Base-by-base conservation (phyloP, 2,797 vertebrate species). In the Neopelma chrysocephalum region DNA sequence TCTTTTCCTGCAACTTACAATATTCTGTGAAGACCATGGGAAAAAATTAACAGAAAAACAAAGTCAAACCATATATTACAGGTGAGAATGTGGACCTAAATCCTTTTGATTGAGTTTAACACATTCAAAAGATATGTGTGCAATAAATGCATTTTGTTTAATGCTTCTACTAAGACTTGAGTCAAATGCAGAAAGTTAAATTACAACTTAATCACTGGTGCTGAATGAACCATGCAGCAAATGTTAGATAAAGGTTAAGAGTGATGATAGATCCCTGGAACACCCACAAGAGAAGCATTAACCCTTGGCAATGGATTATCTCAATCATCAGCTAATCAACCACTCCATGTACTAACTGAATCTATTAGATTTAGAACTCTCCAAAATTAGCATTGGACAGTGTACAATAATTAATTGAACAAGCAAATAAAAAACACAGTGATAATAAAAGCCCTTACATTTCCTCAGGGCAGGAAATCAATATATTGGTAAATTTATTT, bases 181-280 rank as follows among this genome's bases (percentile, higher is more conserved):
- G 29, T 68, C 20, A 71, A 81, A 93, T 47, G 15, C 11, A 82
- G 34, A 40, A 80, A 66, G 15, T 43, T 58, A 54, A 92, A 64
- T 78, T 83, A 43, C n/a, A 78, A 68, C 6, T 65, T 72, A 82
- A 36, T 76, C 3, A 66, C 31, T 79, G 21, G 14, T 53, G 51
- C 47, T 70, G 40, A 62, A 90, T 69, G 58, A 94, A 66, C 23
- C 26, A 69, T 21, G 14, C 23, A 86, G 34, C 15, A 83, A 92
- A 72, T 66, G 50, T 81, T 76, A 83, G 53, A 69, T 82, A 91
- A 87, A 94, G 25, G 17, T 82, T 89, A 93, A 70, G 10, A 94
- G 31, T 76, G 34, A 92, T 65, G 43, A 82, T 26, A 82, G 32
- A 73, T 89, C 91, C 69, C 70, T 76, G 27, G n/a, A 90, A 89